Evolutionary conservation across 2,888 invertebrate species (phyloP).

Genomic region (Pyrochroa serraticornis): DNA sequence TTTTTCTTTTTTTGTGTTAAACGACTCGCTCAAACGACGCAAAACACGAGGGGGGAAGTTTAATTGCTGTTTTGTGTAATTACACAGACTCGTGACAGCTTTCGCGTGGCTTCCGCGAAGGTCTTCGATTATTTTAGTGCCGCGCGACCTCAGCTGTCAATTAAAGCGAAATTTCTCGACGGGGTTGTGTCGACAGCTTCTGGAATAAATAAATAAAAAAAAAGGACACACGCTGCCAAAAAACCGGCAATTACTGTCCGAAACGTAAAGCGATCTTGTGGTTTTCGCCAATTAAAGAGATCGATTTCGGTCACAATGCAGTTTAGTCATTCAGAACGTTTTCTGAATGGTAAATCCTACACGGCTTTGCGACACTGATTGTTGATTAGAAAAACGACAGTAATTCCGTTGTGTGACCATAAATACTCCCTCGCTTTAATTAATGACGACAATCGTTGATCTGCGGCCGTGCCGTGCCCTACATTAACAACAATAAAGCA

Average conservation of each 20-base stretch:
- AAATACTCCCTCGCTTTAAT: constrained; percentile 12
- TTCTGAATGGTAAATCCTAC: too few relatives aligned
- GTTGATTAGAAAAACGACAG: too few relatives aligned
- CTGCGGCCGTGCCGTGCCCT: constrained; percentile 4
- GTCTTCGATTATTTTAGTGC: constrained; percentile 6
- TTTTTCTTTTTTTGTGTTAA: constrained; percentile 22
- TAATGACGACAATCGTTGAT: not conserved
- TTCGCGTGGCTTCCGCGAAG: constrained; percentile 25
- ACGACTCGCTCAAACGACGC: not conserved
- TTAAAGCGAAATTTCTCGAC: constrained; percentile 15
- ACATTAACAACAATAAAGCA: not conserved
- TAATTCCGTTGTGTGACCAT: not conserved
- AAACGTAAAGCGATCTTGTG: too few relatives aligned
- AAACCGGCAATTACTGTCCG: too few relatives aligned
- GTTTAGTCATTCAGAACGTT: too few relatives aligned
- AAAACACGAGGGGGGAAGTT: too few relatives aligned
- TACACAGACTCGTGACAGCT: constrained; percentile 26
- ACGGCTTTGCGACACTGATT: too few relatives aligned
- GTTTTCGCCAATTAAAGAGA: too few relatives aligned
- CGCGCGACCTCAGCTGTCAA: constrained; percentile 20
- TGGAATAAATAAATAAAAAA: too few relatives aligned
- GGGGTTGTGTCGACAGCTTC: constrained; percentile 5
- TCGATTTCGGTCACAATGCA: too few relatives aligned
- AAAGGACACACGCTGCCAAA: too few relatives aligned
- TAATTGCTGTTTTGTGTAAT: constrained; percentile 17